These are phyloP conservation scores for Antheraea yamamai DNA, from an alignment of 2,888 invertebrate genomes.

Conservation along the genomic window DNA sequence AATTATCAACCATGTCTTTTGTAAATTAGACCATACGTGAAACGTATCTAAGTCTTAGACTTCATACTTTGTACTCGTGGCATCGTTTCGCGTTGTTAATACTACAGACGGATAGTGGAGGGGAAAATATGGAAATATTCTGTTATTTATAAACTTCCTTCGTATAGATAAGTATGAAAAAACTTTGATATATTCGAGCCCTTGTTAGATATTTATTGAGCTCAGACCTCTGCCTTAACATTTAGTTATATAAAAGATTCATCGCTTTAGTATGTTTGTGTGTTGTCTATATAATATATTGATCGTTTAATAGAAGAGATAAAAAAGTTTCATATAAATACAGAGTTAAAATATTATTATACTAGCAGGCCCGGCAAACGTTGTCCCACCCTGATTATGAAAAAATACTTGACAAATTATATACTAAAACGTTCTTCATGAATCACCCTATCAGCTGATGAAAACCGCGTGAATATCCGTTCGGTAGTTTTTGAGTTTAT, in stretches of 20 bases:
- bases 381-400: no score
- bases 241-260: neutral
- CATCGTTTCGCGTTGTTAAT: conserved; percentile 65
- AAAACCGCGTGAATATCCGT: no score
- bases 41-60: conserved; percentile 61
- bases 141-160: conserved; percentile 55
- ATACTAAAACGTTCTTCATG: no score
- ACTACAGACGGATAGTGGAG: conserved; percentile 37
- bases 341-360: no score
- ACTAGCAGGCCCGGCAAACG: no score
- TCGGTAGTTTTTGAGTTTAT: no score
- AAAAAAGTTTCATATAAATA: no score
- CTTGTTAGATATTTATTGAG: neutral
- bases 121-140: conserved; percentile 67
- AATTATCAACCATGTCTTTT: neutral
- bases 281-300: neutral
- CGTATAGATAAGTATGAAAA: conserved; percentile 10
- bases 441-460: no score
- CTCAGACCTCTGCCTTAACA: neutral
- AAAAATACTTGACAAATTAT: no score
- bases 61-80: conserved; percentile 60
- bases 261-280: neutral
- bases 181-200: conserved; percentile 10
- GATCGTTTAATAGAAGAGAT: neutral
- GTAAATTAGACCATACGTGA: conserved; percentile 35